Evolutionary conservation across 1,140 invertebrate species (phyloP).

Genomic region (Globodera rostochiensis): DNA sequence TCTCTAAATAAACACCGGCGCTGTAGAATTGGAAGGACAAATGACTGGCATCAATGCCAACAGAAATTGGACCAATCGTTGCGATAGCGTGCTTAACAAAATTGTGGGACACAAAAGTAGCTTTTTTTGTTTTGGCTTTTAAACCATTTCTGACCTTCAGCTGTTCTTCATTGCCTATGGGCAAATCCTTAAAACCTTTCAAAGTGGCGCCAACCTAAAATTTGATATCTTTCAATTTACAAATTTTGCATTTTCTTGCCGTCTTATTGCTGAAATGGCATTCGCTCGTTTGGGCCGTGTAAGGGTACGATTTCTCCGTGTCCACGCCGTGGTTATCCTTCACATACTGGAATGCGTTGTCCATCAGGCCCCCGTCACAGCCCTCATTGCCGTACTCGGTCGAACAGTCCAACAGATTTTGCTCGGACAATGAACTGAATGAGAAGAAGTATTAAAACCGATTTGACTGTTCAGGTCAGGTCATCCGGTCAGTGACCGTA

Average conservation of each 20-base stretch:
- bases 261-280: constrained; percentile 1
- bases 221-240: constrained; percentile 68
- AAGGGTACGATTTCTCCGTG: constrained; percentile 85
- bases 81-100: constrained; percentile 73
- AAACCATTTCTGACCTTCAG: constrained; percentile 68
- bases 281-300: constrained; percentile 73
- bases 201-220: constrained; percentile 81
- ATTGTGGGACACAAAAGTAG: neutral
- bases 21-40: constrained; percentile 78
- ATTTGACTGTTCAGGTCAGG: too few relatives aligned
- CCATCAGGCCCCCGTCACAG: constrained; percentile 72
- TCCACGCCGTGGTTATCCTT: constrained; percentile 83
- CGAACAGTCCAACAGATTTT: constrained; percentile 95
- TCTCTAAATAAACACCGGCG: constrained; percentile 75
- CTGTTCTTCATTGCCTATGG: constrained; percentile 71
- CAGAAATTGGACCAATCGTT: constrained; percentile 79
- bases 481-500: too few relatives aligned
- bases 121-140: constrained; percentile 33
- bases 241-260: constrained; percentile 39
- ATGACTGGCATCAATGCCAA: constrained; percentile 84
- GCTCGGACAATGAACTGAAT: constrained; percentile 79
- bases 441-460: too few relatives aligned
- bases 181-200: constrained; percentile 78
- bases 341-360: constrained; percentile 71
- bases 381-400: constrained; percentile 84